Percentiles rank a stretch among this genome's conserved stretches.
Conservation (phyloP, 1,140 invertebrate species). For the Gonioctena quinquepunctata region DNA sequence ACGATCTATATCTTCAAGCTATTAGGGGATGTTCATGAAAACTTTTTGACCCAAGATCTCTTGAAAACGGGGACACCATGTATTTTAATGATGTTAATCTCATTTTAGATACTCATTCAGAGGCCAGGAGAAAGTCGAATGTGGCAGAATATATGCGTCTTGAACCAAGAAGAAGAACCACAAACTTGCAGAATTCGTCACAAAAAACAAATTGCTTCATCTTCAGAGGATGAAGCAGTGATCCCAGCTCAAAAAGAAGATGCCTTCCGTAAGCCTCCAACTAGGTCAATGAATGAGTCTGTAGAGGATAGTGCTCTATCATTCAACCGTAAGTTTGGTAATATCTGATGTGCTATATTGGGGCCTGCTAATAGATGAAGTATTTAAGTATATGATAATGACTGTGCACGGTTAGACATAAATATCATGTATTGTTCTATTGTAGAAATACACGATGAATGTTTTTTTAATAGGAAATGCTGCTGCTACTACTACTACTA, state of each 20-base stretch:
- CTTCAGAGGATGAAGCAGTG: neutral
- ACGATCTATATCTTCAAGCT: no score
- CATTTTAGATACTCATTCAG: neutral
- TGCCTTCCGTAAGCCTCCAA: neutral
- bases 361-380: neutral
- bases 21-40: no score
- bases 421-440: neutral
- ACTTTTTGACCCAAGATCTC: no score
- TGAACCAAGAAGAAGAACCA: neutral
- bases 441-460: neutral
- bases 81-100: neutral
- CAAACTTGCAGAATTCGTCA: neutral
- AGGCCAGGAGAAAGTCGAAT: neutral
- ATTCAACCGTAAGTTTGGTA: no score
- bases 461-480: neutral
- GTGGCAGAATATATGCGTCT: neutral
- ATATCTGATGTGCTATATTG: neutral
- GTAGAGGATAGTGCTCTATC: no score
- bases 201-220: neutral
- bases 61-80: no score
- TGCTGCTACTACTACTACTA: neutral
- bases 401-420: no score
- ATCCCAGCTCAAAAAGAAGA: no score
- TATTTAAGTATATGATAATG: neutral
- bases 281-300: neutral